Evolutionary conservation across 2,113 vertebrate genomes (phyloP), one percentile per base, ranked within the genome.

Genomic region (Theristicus caerulescens): DNA sequence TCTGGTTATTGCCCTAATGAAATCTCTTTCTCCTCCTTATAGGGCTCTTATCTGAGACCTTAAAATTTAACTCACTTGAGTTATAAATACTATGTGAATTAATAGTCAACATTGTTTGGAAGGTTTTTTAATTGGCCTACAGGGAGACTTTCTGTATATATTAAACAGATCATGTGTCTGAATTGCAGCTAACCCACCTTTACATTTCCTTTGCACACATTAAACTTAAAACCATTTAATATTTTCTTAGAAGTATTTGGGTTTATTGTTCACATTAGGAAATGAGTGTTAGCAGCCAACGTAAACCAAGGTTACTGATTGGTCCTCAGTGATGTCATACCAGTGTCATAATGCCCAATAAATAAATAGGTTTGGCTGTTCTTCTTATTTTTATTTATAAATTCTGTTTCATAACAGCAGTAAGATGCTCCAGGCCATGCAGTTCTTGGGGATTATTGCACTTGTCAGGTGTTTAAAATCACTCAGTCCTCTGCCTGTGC

Each of bases 331-430:
- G 91, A 95, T 97, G 94, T 97, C 97, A 97, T 88, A 96, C 76
- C 67, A 95, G 92, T 96, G 94, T 95, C 91, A 96, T 49, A 82
- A 94, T 94, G 69, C 59, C 87, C 73, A 76, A 91, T 69, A 98
- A 98, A 93, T 97, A 96, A 96, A 97, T 94, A 95, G 94, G 55
- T 97, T 96, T 97, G 86, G 89, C 96, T 97, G 94, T 97, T 98
- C 93, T 97, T 98, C 98, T 97, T 97, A 98, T 98, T 98, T 98
- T 98, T 98, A 98, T 98, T 98, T 98, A 98, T 98, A 98, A 98
- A 98, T 98, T 98, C 97, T 97, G 96, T 98, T 98, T 98, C 97
- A 98, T 98, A 98, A 98, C 93, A 97, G 97, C 96, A 97, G 93
- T 97, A 97, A 97, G 93, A 98, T 97, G 97, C 98, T 98, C 71